Base-by-base conservation (phyloP, 30 jellyfish, hydroid and myxozoan species). In the Turritopsis rubra region DNA sequence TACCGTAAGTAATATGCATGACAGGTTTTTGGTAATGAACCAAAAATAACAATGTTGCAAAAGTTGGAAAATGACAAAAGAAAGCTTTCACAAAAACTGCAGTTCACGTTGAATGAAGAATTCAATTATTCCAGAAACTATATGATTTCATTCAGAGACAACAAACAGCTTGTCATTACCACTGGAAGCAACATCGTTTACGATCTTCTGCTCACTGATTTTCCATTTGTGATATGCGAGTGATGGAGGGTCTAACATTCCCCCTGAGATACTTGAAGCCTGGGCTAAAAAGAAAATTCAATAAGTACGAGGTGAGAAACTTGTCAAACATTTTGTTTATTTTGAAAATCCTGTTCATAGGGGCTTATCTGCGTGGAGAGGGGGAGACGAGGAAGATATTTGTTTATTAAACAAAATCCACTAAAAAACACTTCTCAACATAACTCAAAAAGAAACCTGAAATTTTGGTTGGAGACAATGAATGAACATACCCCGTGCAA, bases 221-320 rank as follows among this genome's bases (percentile, higher is more conserved):
- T 79, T 86, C 97, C 97, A 90, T 73, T 90, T 90, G 20, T 90
- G 83, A 87, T 90, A 90, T 0, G 95, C 97, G 29, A 90, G 83
- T 26, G 97, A 78, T 29, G 97, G 95, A 30, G 97, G 95, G 19
- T 86, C 85, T 52, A 86, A 72, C 1, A 84, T 66, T 66, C 83
- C 95, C n/a, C 82, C 86, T 1, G 66, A 25, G 25, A 24, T 70
- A 70, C 88, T 82, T 79, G 80, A 20, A 22, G 97, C 97, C 54
- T 90, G 94, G 28, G 97, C 97, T 90, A 29, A 68, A 83, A 72
- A 52, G 29, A 68, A 8, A 24, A 77, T 5, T 1, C 21, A 80
- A 41, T 52, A 21, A 4, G 27, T 1, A 52, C 13, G 60, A 41
- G 60, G 60, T n/a, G n/a, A n/a, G n/a, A n/a, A n/a, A n/a, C n/a